Percentiles rank a stretch among this genome's conserved stretches.
These are phyloP conservation scores for Callopanchax toddi DNA, from an alignment of 2,113 vertebrate genomes.

Conservation along the genomic window DNA sequence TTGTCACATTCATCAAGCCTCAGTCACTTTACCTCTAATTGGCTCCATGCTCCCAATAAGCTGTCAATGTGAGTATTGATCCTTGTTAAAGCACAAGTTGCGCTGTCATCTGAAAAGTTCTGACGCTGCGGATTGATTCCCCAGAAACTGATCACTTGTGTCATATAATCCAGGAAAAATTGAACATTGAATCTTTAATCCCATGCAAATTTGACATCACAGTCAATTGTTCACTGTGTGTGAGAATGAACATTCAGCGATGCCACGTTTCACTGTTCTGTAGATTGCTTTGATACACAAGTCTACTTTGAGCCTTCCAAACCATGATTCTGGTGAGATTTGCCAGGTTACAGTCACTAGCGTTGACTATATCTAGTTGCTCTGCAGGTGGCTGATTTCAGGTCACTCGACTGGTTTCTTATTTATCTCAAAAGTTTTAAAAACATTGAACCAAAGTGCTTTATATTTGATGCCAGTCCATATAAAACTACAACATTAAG, in stretches of 20 bases:
- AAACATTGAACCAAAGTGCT: too few relatives aligned
- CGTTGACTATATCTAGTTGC: too few relatives aligned
- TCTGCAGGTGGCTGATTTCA: too few relatives aligned
- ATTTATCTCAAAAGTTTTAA: too few relatives aligned
- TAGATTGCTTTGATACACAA: too few relatives aligned
- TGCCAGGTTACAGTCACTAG: too few relatives aligned
- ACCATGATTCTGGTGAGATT: too few relatives aligned
- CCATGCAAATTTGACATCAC: neutral
- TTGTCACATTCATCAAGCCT: constrained; percentile 10
- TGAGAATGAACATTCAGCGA: too few relatives aligned
- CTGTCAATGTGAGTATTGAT: constrained; percentile 35
- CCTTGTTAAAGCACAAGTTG: constrained; percentile 21
- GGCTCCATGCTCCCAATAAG: constrained; percentile 26
- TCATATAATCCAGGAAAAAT: neutral
- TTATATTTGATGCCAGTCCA: neutral
- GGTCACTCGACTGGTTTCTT: too few relatives aligned
- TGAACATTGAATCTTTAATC: neutral
- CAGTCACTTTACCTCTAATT: constrained; percentile 14
- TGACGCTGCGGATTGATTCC: constrained; percentile 1
- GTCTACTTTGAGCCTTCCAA: too few relatives aligned
- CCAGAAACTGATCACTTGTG: constrained; percentile 11
- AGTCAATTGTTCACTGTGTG: neutral
- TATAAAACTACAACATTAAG: neutral
- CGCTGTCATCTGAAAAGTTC: constrained; percentile 44
- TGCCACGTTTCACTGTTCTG: too few relatives aligned